phyloP scores from a whole-genome alignment of 2,113 vertebrate species.

The Amia ocellicauda region DNA sequence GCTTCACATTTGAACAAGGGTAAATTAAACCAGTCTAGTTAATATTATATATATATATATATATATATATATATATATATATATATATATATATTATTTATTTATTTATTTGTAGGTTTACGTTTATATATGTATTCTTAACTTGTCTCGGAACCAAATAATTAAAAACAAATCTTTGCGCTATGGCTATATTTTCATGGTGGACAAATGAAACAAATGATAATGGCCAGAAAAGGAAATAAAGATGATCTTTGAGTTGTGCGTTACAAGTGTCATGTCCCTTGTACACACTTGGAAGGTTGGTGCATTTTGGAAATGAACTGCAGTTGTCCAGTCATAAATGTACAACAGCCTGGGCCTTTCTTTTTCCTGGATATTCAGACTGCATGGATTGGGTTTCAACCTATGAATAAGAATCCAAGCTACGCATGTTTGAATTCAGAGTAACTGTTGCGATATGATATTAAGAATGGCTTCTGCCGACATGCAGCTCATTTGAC shows the following conservation, averaged over 20 bases:
- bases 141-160: conserved; percentile 35
- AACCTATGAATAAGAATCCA: too few species aligned
- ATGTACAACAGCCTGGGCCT: not conserved
- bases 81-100: too few species aligned
- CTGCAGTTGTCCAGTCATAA: conserved; percentile 35
- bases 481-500: too few species aligned
- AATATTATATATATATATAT: conserved; percentile 45
- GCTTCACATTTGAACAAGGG: conserved; percentile 54
- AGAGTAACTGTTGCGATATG: too few species aligned
- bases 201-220: conserved; percentile 18
- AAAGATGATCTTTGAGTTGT: conserved; percentile 34
- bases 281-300: conserved; percentile 17
- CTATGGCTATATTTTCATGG: conserved; percentile 35
- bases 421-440: too few species aligned
- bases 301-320: conserved; percentile 28
- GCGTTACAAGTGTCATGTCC: conserved; percentile 22
- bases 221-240: conserved; percentile 26
- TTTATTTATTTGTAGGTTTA: too few species aligned
- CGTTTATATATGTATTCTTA: too few species aligned
- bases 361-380: too few species aligned
- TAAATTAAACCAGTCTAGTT: conserved; percentile 42
- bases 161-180: conserved; percentile 33
- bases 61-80: too few species aligned
- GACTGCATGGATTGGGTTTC: too few species aligned
- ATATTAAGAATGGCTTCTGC: too few species aligned